Base-by-base conservation (phyloP, 2,888 invertebrate genomes). In the Aphodius granarius region DNA sequence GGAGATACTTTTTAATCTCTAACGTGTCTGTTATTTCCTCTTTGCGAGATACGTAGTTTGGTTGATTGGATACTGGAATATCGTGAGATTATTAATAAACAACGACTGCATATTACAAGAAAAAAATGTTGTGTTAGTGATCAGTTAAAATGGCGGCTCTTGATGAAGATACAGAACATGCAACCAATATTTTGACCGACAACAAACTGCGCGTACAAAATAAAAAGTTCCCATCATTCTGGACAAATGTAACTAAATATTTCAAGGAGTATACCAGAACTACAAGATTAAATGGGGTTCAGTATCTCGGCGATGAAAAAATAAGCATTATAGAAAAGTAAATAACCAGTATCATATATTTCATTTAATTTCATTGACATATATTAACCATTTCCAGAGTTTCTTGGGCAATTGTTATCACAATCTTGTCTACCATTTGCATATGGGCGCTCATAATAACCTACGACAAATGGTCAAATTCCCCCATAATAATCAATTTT, bases 401-500 rank as follows among this genome's bases (percentile, higher is more conserved):
- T 22, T 93, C 91, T 84, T 93, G 93, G 93, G 83, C 91, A n/a
- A 86, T 91, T 73, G 90, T 92, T 76, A 91, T 92, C 79, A 85
- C 86, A 2, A 88, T 91, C 65, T 92, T 91, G 64, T 89, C 93
- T 3, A 88, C 90, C 71, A 88, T 91, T 16, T 93, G 93, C 81
- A 86, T 89, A 62, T 87, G 88, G 63, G 85, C 92, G 6, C 93
- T 92, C 23, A 87, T 89, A 76, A 91, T 92, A 83, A 91, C 93
- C 4, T 93, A 91, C 90, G 88, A 89, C 77, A 94, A 93, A 85
- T 94, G 94, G 94, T 90, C 92, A 77, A 90, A 90, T 77, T 92
- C 91, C 80, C 94, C 94, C 0, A 94, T 94, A 0, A 92, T 94
- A 81, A 94, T 94, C 15, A 93, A 92, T 82, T 94, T 94, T 82